Percentiles rank a stretch among this genome's conserved stretches.
These are phyloP conservation scores for Trogon surrucura DNA, from an alignment of 2,113 vertebrate species.

Conservation along the genomic window DNA sequence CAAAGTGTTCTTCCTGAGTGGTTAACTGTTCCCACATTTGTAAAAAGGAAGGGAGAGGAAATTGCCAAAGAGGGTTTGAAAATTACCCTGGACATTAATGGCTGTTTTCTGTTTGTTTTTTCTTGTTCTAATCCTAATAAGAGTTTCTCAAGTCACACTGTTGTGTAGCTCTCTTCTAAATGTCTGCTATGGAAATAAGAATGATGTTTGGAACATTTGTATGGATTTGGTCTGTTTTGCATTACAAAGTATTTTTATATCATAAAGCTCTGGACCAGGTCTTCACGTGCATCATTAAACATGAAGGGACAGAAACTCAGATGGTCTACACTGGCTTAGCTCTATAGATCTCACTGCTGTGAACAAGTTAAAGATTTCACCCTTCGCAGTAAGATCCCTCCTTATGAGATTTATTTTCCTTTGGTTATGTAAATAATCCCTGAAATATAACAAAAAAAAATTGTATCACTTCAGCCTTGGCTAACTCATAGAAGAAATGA, in stretches of 20 bases:
- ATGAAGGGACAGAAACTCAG: conserved; percentile 2
- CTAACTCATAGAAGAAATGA: not conserved
- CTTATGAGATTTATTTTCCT: not conserved
- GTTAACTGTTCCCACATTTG: conserved; percentile 68
- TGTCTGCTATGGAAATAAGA: conserved; percentile 5
- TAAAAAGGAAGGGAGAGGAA: conserved; percentile 56
- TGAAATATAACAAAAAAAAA: not conserved
- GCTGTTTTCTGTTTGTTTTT: not conserved
- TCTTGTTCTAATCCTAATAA: conserved; percentile 36
- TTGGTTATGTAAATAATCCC: not conserved
- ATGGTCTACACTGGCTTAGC: not conserved
- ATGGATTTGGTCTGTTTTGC: not conserved
- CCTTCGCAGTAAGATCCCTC: not conserved
- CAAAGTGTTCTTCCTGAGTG: conserved; percentile 67
- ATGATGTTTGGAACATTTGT: not conserved
- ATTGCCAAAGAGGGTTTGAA: conserved; percentile 45
- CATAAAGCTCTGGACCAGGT: not conserved
- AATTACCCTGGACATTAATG: conserved; percentile 22
- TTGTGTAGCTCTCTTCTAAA: not conserved
- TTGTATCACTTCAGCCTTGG: not conserved
- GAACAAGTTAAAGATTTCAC: not conserved
- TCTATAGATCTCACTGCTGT: not conserved
- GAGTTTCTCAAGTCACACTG: conserved; percentile 35
- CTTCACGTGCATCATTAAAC: not conserved
- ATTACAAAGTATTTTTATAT: not conserved